A percentile compares a stretch with the other conserved stretches of the same genome.
Conservation (phyloP, 2,888 invertebrate species). For the Morpho helenor region DNA sequence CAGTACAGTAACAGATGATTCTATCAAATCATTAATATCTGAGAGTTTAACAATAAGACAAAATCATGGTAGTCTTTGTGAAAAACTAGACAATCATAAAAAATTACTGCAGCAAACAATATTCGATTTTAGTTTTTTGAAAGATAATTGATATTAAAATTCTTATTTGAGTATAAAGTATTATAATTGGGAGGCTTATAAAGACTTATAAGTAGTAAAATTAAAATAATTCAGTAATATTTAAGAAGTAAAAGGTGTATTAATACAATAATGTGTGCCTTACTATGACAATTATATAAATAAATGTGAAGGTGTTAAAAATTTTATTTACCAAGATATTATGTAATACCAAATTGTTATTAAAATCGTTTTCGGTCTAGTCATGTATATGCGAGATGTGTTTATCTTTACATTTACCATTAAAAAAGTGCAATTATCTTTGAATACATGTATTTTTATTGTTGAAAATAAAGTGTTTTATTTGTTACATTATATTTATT, state of each 20-base stretch:
- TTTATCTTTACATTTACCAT: background rate
- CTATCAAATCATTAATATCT: slow-evolving; percentile 59
- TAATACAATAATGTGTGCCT: background rate
- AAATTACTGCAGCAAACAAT: slow-evolving; percentile 45
- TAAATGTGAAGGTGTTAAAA: no score
- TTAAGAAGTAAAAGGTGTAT: background rate
- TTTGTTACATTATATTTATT: background rate
- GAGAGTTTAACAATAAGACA: slow-evolving; percentile 63
- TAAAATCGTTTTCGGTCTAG: slow-evolving; percentile 13
- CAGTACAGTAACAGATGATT: slow-evolving; percentile 47
- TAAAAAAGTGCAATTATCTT: slow-evolving; percentile 6
- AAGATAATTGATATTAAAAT: slow-evolving; percentile 27
- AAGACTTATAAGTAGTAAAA: no score
- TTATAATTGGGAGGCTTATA: background rate
- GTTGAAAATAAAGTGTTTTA: slow-evolving; percentile 5
- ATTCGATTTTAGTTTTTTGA: slow-evolving; percentile 64
- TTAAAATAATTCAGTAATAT: no score
- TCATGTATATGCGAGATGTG: slow-evolving; percentile 5
- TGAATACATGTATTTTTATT: slow-evolving; percentile 6
- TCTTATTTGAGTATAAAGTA: background rate
- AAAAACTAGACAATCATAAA: slow-evolving; percentile 56
- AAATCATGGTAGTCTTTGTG: slow-evolving; percentile 48
- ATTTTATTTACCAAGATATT: background rate
- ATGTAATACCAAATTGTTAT: slow-evolving; percentile 3
- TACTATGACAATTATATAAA: no score